phyloP scores from a whole-genome alignment of 2,113 vertebrate species.

The Polypterus senegalus region DNA sequence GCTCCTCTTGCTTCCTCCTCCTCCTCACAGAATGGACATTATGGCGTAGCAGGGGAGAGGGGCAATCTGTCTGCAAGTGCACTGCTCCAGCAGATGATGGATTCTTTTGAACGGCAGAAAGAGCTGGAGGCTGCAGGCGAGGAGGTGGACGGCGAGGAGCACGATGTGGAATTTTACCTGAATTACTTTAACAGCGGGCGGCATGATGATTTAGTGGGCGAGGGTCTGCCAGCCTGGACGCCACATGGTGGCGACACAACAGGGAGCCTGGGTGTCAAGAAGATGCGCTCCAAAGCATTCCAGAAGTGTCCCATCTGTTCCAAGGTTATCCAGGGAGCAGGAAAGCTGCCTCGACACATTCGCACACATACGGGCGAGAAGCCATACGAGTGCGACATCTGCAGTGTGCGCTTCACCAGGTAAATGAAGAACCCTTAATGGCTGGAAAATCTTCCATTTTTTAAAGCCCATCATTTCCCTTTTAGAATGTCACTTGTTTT shows the following conservation, averaged over 20 bases:
- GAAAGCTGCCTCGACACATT: conserved; percentile 95
- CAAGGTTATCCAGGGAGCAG: conserved; percentile 83
- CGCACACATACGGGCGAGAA: conserved; percentile 97
- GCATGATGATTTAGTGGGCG: conserved; percentile 49
- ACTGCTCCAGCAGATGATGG: conserved; percentile 91
- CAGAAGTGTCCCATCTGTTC: conserved; percentile 98
- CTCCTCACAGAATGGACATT: conserved; percentile 67
- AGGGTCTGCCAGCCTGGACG: conserved; percentile 18
- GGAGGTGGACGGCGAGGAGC: conserved; percentile 69
- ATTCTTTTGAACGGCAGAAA: conserved; percentile 67
- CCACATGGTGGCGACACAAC: conserved; percentile 13
- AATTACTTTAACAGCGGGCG: conserved; percentile 81
- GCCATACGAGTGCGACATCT: conserved; percentile 92
- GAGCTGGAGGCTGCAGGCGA: conserved; percentile 37
- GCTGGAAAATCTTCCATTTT: neutral
- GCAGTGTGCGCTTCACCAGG: conserved; percentile 71
- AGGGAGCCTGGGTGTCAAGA: conserved; percentile 54
- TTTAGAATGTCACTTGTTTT: too few relatives aligned
- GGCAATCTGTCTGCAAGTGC: conserved; percentile 68
- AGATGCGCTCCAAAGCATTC: conserved; percentile 97
- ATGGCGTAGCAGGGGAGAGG: conserved; percentile 44
- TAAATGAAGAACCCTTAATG: conserved; percentile 25
- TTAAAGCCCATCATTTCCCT: too few relatives aligned
- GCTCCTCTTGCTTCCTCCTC: conserved; percentile 52
- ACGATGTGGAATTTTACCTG: conserved; percentile 96